Percentiles rank a stretch among this genome's conserved stretches.
Evolutionary conservation across 2,797 vertebrate genomes (phyloP).

Genomic region (Psittacula echo): DNA sequence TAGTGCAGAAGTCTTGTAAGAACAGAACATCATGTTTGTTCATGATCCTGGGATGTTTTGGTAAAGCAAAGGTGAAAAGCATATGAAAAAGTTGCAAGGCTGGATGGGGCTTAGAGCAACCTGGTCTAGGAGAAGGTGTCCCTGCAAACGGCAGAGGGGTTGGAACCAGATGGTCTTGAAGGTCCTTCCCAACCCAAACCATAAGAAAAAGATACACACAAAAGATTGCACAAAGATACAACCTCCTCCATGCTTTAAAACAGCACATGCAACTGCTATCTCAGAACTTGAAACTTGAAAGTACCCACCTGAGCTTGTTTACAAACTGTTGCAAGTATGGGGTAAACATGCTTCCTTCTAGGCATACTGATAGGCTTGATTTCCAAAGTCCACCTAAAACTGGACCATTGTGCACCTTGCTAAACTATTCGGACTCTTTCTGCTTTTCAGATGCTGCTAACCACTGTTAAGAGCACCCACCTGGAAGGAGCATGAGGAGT

Average conservation of each 20-base stretch:
- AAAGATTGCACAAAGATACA: not conserved
- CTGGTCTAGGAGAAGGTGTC: not conserved
- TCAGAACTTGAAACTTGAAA: not conserved
- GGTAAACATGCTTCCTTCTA: not conserved
- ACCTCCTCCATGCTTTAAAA: not conserved
- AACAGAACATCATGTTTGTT: not conserved
- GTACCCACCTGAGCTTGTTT: not conserved
- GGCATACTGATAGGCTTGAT: fast-evolving
- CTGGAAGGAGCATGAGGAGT: not conserved
- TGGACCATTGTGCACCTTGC: fast-evolving
- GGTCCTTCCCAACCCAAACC: not conserved
- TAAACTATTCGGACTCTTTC: not conserved
- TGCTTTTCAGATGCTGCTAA: not conserved
- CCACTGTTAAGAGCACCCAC: not conserved
- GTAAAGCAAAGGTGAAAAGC: not conserved
- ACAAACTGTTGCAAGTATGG: fast-evolving
- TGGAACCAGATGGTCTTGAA: not conserved
- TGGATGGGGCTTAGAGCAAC: not conserved
- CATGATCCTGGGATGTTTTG: not conserved
- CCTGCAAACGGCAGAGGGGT: not conserved
- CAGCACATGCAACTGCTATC: not conserved
- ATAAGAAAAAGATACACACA: not conserved
- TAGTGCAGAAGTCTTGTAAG: not conserved
- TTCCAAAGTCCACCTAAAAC: not conserved
- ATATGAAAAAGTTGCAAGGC: not conserved